Percentiles rank a stretch among this genome's conserved stretches.
Evolutionary conservation across 2,113 vertebrate species (phyloP).

Genomic region (Thalassarche chlororhynchos): DNA sequence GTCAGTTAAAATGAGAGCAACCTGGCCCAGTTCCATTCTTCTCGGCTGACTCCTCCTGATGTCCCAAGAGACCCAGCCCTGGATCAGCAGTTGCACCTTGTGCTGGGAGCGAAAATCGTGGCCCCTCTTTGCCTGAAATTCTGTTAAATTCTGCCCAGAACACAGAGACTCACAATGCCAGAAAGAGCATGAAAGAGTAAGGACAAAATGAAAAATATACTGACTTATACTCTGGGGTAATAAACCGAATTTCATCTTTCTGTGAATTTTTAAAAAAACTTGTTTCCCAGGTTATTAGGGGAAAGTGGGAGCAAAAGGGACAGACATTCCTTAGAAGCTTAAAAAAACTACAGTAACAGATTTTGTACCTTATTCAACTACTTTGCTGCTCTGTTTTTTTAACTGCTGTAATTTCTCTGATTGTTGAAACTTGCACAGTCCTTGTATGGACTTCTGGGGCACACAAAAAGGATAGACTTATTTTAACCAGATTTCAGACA

Average conservation of each 20-base stretch:
- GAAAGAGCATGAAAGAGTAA: background rate
- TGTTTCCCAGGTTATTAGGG: background rate
- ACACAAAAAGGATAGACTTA: background rate
- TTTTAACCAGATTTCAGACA: background rate
- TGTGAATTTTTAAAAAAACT: background rate
- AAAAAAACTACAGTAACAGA: background rate
- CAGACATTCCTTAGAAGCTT: background rate
- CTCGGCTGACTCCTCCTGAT: fast-evolving
- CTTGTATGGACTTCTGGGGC: background rate
- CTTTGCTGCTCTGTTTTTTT: background rate
- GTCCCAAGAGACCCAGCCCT: background rate
- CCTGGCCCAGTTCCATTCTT: background rate
- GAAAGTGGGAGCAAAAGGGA: background rate
- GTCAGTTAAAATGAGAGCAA: background rate
- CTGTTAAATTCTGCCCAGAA: background rate
- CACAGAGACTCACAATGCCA: background rate
- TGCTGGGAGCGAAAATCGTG: background rate
- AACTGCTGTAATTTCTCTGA: background rate
- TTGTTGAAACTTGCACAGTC: background rate
- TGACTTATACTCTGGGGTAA: background rate
- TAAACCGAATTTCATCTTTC: background rate
- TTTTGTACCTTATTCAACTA: background rate
- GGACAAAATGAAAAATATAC: background rate
- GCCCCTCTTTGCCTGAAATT: background rate
- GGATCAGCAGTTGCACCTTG: background rate